Evolutionary conservation across 2,888 invertebrate species (phyloP).

Genomic region (Caenorhabditis sp.): DNA sequence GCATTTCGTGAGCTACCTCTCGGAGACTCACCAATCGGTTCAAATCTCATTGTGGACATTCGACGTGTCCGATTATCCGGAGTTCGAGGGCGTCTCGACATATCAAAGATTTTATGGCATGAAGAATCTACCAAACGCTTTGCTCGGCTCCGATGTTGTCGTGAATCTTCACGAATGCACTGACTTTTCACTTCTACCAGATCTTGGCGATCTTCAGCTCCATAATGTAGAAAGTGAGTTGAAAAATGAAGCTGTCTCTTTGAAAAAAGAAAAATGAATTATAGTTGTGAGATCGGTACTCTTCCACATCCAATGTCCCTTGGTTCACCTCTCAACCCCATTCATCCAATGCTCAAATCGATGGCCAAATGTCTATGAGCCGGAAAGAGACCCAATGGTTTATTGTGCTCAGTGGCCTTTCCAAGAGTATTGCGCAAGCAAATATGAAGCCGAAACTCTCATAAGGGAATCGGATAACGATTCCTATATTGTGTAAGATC

Average conservation of each 20-base stretch:
- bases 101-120: slow-evolving; percentile 24
- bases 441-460: slow-evolving; percentile 52
- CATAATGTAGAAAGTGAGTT: slow-evolving; percentile 60
- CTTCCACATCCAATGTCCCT: slow-evolving; percentile 23
- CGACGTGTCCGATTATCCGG: slow-evolving; percentile 13
- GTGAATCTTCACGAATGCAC: slow-evolving; percentile 60
- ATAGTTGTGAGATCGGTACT: slow-evolving; percentile 18
- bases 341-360: slow-evolving; percentile 61
- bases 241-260: no score
- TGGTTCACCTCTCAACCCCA: slow-evolving; percentile 58
- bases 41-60: slow-evolving; percentile 32
- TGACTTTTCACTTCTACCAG: slow-evolving; percentile 57
- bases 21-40: slow-evolving; percentile 18
- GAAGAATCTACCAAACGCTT: slow-evolving; percentile 26
- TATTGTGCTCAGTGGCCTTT: slow-evolving; percentile 50
- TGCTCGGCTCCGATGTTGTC: slow-evolving; percentile 30
- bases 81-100: slow-evolving; percentile 19
- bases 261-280: background rate
- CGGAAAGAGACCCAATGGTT: slow-evolving; percentile 45
- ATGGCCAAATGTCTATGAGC: slow-evolving; percentile 63
- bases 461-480: slow-evolving; percentile 26
- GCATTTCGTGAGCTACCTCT: slow-evolving; percentile 30
- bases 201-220: slow-evolving; percentile 32
- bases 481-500: slow-evolving; percentile 34
- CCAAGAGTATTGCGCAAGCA: slow-evolving; percentile 58